Conservation (phyloP, 2,113 vertebrate species). For the Pica pica region DNA sequence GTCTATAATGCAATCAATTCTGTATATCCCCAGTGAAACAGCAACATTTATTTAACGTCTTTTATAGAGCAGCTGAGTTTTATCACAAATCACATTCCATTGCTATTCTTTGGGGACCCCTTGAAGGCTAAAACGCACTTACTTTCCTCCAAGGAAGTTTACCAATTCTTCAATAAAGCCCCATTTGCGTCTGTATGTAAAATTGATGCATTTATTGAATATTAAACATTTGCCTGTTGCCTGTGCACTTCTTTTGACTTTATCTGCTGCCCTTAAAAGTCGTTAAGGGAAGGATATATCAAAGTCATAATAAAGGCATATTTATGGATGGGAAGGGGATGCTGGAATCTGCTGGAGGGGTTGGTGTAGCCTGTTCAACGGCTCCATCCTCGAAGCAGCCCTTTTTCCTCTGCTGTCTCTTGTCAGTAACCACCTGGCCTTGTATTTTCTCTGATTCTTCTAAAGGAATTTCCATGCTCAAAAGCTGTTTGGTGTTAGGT, state of each 20-base stretch:
- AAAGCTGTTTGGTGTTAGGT: background rate
- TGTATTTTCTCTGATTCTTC: background rate
- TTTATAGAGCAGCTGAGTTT: constrained; percentile 85
- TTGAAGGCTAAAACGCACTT: constrained; percentile 80
- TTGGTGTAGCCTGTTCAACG: background rate
- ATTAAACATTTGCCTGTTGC: constrained; percentile 71
- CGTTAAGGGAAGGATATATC: constrained; percentile 44
- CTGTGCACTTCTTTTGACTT: background rate
- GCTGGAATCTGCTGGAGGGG: background rate
- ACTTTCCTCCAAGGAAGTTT: constrained; percentile 80
- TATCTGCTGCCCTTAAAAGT: constrained; percentile 36
- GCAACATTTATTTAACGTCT: constrained; percentile 85
- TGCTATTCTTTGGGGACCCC: constrained; percentile 77
- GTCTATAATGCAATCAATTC: constrained; percentile 77
- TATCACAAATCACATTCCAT: constrained; percentile 83
- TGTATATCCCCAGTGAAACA: constrained; percentile 74
- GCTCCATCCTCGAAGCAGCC: background rate
- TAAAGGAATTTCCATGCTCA: background rate
- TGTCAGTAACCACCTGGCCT: background rate
- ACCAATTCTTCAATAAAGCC: constrained; percentile 80
- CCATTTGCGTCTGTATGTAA: constrained; percentile 77
- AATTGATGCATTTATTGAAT: constrained; percentile 82
- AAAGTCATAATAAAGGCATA: background rate
- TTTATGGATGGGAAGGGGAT: background rate
- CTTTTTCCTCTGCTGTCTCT: background rate